These are phyloP conservation scores for Platyrinchus mystaceus DNA, from an alignment of 2,797 vertebrate genomes.

Conservation along the genomic window DNA sequence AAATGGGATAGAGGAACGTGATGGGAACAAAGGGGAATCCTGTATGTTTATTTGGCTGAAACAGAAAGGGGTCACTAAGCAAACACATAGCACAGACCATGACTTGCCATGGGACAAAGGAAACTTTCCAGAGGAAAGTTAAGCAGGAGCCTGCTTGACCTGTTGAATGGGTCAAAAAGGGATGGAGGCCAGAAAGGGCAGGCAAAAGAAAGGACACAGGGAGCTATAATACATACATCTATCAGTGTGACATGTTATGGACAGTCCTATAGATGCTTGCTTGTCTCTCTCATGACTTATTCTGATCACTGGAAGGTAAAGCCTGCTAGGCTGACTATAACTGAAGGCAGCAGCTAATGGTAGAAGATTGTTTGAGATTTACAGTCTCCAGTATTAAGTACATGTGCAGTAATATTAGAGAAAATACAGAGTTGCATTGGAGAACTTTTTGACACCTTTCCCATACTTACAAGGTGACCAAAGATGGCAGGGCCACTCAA, in stretches of 20 bases:
- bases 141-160: background rate
- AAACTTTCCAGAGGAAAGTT: background rate
- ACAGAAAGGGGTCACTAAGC: background rate
- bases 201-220: background rate
- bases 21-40: background rate
- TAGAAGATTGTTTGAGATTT: background rate
- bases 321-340: background rate
- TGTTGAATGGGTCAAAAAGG: background rate
- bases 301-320: background rate
- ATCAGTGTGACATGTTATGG: accelerated
- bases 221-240: background rate
- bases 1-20: background rate
- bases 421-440: background rate
- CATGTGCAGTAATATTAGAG: background rate
- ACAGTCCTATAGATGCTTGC: background rate
- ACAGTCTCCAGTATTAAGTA: background rate
- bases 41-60: background rate
- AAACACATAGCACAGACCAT: background rate
- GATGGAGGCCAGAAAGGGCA: background rate
- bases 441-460: background rate
- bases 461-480: background rate
- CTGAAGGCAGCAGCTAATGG: background rate
- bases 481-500: background rate
- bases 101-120: background rate
- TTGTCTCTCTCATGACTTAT: background rate